phyloP scores from a whole-genome alignment of 2,888 invertebrate species.

The Lysandra coridon region DNA sequence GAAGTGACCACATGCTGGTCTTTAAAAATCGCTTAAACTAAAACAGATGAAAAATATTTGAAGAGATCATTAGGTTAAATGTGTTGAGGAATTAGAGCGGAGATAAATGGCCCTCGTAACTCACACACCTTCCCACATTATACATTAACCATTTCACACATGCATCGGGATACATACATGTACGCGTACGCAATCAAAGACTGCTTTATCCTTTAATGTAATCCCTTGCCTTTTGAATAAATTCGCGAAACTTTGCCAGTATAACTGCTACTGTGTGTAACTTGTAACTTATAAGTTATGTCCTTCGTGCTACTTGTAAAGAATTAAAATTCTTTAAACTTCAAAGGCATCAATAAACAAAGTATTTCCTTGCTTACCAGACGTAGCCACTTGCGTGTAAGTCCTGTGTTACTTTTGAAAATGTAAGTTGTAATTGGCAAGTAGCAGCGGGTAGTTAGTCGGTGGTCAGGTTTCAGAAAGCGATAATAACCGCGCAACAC shows the following conservation, averaged over 20 bases:
- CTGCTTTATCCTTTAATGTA: neutral
- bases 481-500: slow-evolving; percentile 8
- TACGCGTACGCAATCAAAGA: neutral
- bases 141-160: neutral
- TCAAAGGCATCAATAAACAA: neutral
- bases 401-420: neutral
- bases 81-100: neutral
- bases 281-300: neutral
- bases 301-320: neutral
- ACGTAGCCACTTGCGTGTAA: neutral
- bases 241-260: neutral
- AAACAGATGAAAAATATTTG: neutral
- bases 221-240: neutral
- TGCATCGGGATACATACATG: neutral
- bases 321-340: neutral
- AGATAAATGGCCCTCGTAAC: slow-evolving; percentile 15
- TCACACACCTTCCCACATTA: neutral
- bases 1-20: neutral
- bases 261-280: neutral
- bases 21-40: slow-evolving; percentile 12
- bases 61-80: slow-evolving; percentile 6
- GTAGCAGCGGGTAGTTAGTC: neutral
- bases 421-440: neutral
- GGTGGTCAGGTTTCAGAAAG: neutral
- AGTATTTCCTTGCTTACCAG: neutral